These are phyloP conservation scores for Catocala sponsa DNA, from an alignment of 2,888 invertebrate genomes.

Conservation along the genomic window DNA sequence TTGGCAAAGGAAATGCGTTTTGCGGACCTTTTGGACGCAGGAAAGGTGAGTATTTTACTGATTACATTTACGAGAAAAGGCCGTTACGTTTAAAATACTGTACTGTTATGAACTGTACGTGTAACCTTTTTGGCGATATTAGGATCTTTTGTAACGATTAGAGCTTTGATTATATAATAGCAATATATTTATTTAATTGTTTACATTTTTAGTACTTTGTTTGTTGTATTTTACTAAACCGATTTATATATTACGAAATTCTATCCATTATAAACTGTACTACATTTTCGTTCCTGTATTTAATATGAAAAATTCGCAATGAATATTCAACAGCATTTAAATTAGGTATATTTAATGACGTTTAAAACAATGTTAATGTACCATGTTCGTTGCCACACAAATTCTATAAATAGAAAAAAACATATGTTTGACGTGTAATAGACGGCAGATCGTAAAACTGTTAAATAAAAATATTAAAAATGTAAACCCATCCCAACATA, in stretches of 20 bases:
- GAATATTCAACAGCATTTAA: slow-evolving; percentile 28
- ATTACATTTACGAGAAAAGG: background rate
- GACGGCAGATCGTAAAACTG: slow-evolving; percentile 46
- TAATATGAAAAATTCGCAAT: slow-evolving; percentile 19
- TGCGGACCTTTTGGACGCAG: slow-evolving; percentile 94
- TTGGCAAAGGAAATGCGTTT: slow-evolving; percentile 94
- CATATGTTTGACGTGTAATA: slow-evolving; percentile 40
- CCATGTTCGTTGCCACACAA: slow-evolving; percentile 22
- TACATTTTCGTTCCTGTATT: background rate
- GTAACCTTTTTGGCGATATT: background rate
- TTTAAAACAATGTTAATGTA: slow-evolving; percentile 32
- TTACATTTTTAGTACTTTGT: no score
- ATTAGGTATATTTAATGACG: slow-evolving; percentile 21
- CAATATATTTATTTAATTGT: no score
- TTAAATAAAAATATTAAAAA: slow-evolving; percentile 24
- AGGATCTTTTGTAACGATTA: no score
- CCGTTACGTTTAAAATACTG: slow-evolving; percentile 13
- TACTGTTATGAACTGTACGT: background rate
- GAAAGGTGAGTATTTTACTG: slow-evolving; percentile 89
- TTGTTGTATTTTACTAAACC: no score
- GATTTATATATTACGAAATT: no score
- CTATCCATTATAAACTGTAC: no score
- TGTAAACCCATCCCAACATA: background rate
- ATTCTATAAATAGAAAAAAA: slow-evolving; percentile 40
- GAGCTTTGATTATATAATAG: no score